Conservation (phyloP, 2,888 invertebrate species). For the Ashinkailepas kermadecensis region DNA sequence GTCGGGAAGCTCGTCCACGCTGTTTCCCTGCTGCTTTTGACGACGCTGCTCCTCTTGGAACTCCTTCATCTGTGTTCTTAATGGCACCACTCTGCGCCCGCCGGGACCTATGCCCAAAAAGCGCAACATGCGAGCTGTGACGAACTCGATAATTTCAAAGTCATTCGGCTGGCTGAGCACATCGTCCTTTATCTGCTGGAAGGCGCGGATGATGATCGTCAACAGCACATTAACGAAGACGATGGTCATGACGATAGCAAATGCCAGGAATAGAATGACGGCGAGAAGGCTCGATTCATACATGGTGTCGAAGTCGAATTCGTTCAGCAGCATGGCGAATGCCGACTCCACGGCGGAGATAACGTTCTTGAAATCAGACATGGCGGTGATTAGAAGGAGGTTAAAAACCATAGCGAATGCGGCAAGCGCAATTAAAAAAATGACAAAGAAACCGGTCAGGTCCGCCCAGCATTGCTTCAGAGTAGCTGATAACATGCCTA, state of each 20-base stretch:
- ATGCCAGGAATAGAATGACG: slow-evolving; percentile 41
- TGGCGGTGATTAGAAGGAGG: slow-evolving; percentile 37
- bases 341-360: slow-evolving; percentile 42
- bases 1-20: background rate
- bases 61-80: background rate
- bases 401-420: slow-evolving; percentile 41
- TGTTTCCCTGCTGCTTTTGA: background rate
- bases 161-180: slow-evolving; percentile 42
- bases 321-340: slow-evolving; percentile 45
- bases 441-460: slow-evolving; percentile 40
- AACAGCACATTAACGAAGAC: slow-evolving; percentile 43
- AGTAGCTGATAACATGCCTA: slow-evolving; percentile 37
- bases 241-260: slow-evolving; percentile 40
- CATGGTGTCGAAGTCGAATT: slow-evolving; percentile 43
- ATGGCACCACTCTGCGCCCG: background rate
- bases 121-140: background rate
- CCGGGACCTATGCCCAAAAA: background rate
- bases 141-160: slow-evolving; percentile 43
- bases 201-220: slow-evolving; percentile 42
- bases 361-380: slow-evolving; percentile 39
- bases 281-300: slow-evolving; percentile 35
- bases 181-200: slow-evolving; percentile 40
- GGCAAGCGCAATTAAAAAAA: slow-evolving; percentile 44
- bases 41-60: background rate
- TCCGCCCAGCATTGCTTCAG: slow-evolving; percentile 38